Percentiles rank a stretch among this genome's conserved stretches.
Evolutionary conservation across 2,888 invertebrate species (phyloP).

Genomic region (Oasisia sp.): DNA sequence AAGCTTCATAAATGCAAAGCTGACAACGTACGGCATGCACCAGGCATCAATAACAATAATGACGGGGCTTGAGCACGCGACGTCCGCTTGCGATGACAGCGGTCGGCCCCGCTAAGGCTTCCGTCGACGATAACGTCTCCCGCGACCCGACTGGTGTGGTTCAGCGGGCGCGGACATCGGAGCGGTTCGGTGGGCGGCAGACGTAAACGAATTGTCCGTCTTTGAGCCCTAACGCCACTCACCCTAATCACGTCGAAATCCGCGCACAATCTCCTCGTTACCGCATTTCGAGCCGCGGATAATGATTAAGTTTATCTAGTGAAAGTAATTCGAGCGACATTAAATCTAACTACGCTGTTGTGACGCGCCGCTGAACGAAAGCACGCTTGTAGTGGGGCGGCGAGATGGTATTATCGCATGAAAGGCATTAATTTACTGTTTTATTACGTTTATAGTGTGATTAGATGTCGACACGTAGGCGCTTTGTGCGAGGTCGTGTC

Average conservation of each 20-base stretch:
- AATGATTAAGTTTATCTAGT: constrained; percentile 5
- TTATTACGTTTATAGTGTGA: constrained; percentile 17
- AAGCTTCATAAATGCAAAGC: background rate
- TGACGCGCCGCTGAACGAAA: too few species aligned
- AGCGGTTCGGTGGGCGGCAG: background rate
- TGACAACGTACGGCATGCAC: background rate
- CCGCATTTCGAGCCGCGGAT: background rate
- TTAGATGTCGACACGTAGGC: background rate
- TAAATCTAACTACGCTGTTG: background rate
- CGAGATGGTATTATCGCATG: background rate
- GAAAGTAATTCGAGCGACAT: background rate
- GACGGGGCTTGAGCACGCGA: background rate
- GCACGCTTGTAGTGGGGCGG: background rate
- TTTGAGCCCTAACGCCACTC: background rate
- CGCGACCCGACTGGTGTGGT: background rate
- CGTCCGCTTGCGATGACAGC: background rate
- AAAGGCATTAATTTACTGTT: background rate
- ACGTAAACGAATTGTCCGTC: constrained; percentile 12
- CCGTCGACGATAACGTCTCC: background rate
- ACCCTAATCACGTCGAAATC: constrained; percentile 12
- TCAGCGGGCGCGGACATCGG: background rate
- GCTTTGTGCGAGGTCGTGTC: background rate
- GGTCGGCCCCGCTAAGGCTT: background rate
- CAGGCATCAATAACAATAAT: background rate
- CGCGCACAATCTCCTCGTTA: background rate